Base-by-base conservation (phyloP, 2,113 vertebrate species). In the Gallinago undulata region DNA sequence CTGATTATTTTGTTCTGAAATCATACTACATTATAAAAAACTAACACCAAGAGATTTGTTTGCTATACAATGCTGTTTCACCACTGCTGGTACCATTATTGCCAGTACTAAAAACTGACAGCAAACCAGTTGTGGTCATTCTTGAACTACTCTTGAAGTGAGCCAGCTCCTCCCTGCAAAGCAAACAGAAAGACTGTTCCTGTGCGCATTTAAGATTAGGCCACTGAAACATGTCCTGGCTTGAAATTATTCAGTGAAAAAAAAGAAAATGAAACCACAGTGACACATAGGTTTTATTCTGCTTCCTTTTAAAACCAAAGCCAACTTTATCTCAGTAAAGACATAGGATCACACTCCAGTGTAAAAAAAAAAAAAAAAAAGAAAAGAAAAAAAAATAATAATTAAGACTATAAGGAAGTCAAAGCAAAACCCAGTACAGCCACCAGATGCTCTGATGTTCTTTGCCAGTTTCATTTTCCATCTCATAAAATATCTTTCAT, bases 121-220 rank as follows among this genome's bases (percentile, higher is more conserved):
- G 60, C 60, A 92, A 94, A 91, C 45, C 56, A 66, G 59, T 76
- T 93, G 72, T 80, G 79, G 10, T 94, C 64, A 39, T 77, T 91
- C 86, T 64, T 79, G 68, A 93, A 60, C 68, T 33, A 31, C 77
- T 85, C 77, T 75, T 62, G 77, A 78, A 75, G 53, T 4, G 47
- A 94, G 77, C n/a, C 80, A 35, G 86, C 92, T 89, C 96, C 96
- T 96, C 91, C 87, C 91, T 93, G 87, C 50, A 95, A 87, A 95
- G 84, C 86, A 94, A 96, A 95, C 89, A 95, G 23, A 93, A 64
- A 89, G 78, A 53, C 76, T 2, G 70, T 66, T 94, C 74, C 67
- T 19, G 13, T 76, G 81, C 0, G 0, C 13, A 10, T 80, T 94
- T 64, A 62, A 88, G 94, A 94, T 97, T 88, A 97, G 89, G 91